phyloP scores from a whole-genome alignment of 2,888 invertebrate species.

The Brenthis ino region DNA sequence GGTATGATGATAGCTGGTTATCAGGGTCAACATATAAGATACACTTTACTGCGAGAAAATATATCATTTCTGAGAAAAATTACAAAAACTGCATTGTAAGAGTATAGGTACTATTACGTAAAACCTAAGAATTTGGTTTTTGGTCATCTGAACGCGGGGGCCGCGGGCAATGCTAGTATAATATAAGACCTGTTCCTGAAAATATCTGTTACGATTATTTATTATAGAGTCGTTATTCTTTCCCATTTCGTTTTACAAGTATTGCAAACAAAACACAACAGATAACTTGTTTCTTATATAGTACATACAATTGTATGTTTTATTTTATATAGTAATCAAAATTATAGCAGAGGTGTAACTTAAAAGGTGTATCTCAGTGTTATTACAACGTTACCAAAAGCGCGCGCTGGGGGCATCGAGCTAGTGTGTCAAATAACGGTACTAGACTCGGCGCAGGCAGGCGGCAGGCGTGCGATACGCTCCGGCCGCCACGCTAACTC shows the following conservation, averaged over 20 bases:
- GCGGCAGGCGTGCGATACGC: conserved; percentile 42
- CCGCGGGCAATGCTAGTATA: too few species aligned
- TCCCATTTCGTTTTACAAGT: background rate
- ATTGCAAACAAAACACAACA: background rate
- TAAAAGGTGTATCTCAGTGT: conserved; percentile 8
- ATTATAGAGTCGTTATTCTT: background rate
- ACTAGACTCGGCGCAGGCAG: conserved; percentile 48
- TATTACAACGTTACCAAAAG: conserved; percentile 22
- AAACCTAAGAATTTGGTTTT: too few species aligned
- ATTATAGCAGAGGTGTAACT: background rate
- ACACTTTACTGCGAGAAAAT: too few species aligned
- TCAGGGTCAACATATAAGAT: too few species aligned
- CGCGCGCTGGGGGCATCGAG: conserved; percentile 25
- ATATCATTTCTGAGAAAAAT: too few species aligned
- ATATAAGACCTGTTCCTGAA: conserved; percentile 3
- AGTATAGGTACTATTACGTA: too few species aligned
- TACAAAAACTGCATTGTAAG: too few species aligned
- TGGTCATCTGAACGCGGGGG: too few species aligned
- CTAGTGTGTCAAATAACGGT: conserved; percentile 74
- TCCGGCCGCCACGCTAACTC: conserved; percentile 40
- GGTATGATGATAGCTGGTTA: too few species aligned
- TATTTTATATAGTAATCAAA: background rate
- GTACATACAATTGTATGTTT: background rate
- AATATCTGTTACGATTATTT: background rate
- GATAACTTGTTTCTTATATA: background rate